Base-by-base conservation (phyloP, 2,797 vertebrate genomes). In the Cercopithecus mitis region DNA sequence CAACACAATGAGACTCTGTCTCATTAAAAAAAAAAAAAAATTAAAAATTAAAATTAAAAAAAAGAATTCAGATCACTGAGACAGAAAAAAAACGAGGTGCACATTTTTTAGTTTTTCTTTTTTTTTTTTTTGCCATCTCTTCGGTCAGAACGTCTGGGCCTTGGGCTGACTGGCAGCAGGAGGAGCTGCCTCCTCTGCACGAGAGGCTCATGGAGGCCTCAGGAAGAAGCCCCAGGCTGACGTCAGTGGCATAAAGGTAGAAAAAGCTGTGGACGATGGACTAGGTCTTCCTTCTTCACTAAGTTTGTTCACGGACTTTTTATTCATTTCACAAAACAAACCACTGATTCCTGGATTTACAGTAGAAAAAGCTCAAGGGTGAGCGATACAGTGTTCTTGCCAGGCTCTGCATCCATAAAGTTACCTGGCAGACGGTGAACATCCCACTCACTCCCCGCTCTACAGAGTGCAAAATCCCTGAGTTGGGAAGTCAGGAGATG, bases 171-270 rank as follows among this genome's bases (percentile, higher is more conserved):
- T 1, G 25, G 64, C 36, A 20, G 64, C 12, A 67, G 47, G 72
- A 19, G 61, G 55, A 25, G 36, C 45, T 13, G 30, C 61, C 33
- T 52, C 47, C 36, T 77, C 45, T 41, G 39, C 41, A 25, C 2
- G 1, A 10, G 36, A 0, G 0, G n/a, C 77, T 90, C 14, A 0
- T 0, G 5, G 24, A 45, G 36, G 1, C n/a, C 47, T 55, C 2
- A 64, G 84, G 25, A 88, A 89, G 88, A 83, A 7, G 81, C n/a
- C 33, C 33, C 7, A 22, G 6, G 5, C 9, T 4, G 7, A 55
- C 10, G 30, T 0, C n/a, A 39, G 67, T 0, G 45, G 41, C 57
- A 57, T 15, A 85, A 43, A 72, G 81, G 41, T 64, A 58, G 17
- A 17, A 19, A 70, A 52, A 73, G 76, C 39, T 39, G 20, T 5